Base-by-base conservation (phyloP, 1,140 invertebrate species). In the Atopsyche davidsoni region DNA sequence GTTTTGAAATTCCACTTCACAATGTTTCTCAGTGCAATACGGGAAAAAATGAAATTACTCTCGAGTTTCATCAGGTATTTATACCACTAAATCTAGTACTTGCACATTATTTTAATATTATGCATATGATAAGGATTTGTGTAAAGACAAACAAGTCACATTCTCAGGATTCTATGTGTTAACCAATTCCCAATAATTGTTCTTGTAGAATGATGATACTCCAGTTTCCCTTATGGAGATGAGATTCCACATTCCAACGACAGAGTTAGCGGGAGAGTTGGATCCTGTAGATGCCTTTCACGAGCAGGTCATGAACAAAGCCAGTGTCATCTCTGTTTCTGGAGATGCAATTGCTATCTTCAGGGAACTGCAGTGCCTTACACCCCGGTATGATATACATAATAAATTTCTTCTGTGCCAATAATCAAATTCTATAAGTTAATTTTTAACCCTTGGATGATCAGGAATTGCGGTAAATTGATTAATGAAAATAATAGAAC, bases 291-390 rank as follows among this genome's bases (percentile, higher is more conserved):
- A 96, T 64, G 85, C 89, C 31, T 99, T 99, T 76, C 87, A 96
- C 62, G 83, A 94, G 58, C 86, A 95, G 67, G 93, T 99, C 3
- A 88, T 98, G 83, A 83, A 86, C 49, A 98, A 97, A 73, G 97
- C 96, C 6, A 96, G 91, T 52, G 93, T 99, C 52, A 96, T 99
- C 56, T 94, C 89, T 58, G 92, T 96, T 1, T 94, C 92, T 41
- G 97, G 96, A 19, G 95, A 98, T 77, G 92, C 96, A 4, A 92
- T 99, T 67, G 92, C 92, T 44, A 96, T 92, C 55, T 97, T 99
- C 70, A 79, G 86, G 53, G 94, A 99, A 75, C 83, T 99, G 51
- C 92, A 98, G 59, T 99, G 96, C 73, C 85, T 99, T 34, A 99
- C 97, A 36, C 97, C 97, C 51, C 87, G 95, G 88, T 92, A 75